A percentile compares a stretch with the other conserved stretches of the same genome.
These are phyloP conservation scores for Falco novaeseelandiae DNA, from an alignment of 2,797 vertebrate genomes.

Conservation along the genomic window DNA sequence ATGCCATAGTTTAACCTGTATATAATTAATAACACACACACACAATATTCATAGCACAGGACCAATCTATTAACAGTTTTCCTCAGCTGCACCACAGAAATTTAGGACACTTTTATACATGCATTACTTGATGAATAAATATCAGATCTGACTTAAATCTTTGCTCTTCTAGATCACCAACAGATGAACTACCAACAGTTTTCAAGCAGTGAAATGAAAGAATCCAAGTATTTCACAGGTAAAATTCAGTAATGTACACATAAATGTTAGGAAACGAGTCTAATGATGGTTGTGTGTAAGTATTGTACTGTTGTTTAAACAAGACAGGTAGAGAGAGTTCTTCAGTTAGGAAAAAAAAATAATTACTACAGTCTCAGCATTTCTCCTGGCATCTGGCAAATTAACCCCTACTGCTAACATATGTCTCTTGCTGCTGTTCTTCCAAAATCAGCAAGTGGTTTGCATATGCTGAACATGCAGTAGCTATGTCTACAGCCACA, in stretches of 20 bases:
- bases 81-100: not conserved
- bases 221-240: not conserved
- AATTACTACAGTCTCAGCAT: not conserved
- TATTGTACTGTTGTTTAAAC: not conserved
- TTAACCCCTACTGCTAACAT: slow-evolving; percentile 34
- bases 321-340: not conserved
- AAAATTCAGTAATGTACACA: not conserved
- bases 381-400: slow-evolving; percentile 1
- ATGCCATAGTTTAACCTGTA: not conserved
- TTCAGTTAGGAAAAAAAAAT: not conserved
- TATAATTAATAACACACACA: not conserved
- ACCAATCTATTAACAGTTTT: not conserved
- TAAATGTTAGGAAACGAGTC: fast-evolving
- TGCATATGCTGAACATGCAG: slow-evolving; percentile 10
- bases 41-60: not conserved
- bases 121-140: not conserved
- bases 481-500: not conserved
- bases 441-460: slow-evolving; percentile 16
- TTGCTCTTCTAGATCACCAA: not conserved
- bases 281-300: not conserved
- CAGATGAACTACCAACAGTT: not conserved
- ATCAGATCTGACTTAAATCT: not conserved
- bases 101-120: not conserved
- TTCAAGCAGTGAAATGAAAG: not conserved
- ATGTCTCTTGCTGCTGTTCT: slow-evolving; percentile 21